These are phyloP conservation scores for Drosophila gaucha DNA, from an alignment of 2,888 invertebrate species.

Conservation along the genomic window DNA sequence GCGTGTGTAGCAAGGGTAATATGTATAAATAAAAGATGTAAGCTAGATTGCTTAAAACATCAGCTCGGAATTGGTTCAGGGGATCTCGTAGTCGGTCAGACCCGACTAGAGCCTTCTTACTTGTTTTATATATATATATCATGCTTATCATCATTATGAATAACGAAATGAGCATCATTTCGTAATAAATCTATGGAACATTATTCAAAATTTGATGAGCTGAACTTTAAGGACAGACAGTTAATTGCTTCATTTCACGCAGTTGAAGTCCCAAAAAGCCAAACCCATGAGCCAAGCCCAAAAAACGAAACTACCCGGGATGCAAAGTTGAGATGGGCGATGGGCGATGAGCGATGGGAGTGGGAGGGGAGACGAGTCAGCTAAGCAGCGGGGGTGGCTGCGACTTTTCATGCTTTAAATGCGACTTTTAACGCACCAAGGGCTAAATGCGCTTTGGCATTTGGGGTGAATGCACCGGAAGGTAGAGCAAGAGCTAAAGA, in stretches of 20 bases:
- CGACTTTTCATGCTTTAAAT: slow-evolving; percentile 56
- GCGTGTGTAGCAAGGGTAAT: no score
- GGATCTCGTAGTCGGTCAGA: no score
- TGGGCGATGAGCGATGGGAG: slow-evolving; percentile 23
- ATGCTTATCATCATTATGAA: neutral
- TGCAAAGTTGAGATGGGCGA: slow-evolving; percentile 25
- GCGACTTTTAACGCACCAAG: slow-evolving; percentile 72
- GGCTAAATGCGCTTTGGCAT: slow-evolving; percentile 40
- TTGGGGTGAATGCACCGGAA: slow-evolving; percentile 35
- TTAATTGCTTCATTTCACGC: slow-evolving; percentile 84
- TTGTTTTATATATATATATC: no score
- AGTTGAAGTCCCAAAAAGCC: slow-evolving; percentile 69
- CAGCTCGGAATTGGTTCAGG: no score
- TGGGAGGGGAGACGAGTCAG: neutral
- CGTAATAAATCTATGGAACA: slow-evolving; percentile 55
- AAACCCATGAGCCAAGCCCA: slow-evolving; percentile 45
- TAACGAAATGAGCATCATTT: neutral
- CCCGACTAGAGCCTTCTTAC: no score
- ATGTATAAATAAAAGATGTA: no score
- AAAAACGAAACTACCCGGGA: slow-evolving; percentile 18
- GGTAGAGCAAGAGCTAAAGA: neutral
- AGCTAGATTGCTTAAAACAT: no score
- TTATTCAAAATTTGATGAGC: slow-evolving; percentile 53
- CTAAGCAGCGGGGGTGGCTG: slow-evolving; percentile 29
- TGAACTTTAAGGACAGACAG: slow-evolving; percentile 65